phyloP scores from a whole-genome alignment of 2,797 vertebrate genomes.

The Threskiornis aethiopicus region DNA sequence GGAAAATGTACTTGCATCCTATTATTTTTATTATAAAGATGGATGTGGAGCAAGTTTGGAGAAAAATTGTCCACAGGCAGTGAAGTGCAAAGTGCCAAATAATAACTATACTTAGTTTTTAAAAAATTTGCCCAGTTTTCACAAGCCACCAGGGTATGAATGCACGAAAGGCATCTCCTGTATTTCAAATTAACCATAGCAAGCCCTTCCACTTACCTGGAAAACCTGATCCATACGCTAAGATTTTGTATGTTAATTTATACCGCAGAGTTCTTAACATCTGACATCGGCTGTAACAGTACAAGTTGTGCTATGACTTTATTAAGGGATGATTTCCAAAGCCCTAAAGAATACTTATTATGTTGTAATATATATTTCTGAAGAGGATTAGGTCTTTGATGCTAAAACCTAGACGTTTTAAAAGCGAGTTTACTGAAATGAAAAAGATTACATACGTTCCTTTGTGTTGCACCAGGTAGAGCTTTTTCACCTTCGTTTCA shows the following conservation, averaged over 20 bases:
- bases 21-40: background rate
- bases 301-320: slow-evolving; percentile 62
- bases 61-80: background rate
- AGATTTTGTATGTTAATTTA: slow-evolving; percentile 61
- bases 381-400: slow-evolving; percentile 59
- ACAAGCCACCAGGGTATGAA: background rate
- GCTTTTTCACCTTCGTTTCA: slow-evolving; percentile 53
- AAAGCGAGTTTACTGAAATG: slow-evolving; percentile 61
- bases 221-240: background rate
- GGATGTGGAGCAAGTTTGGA: background rate
- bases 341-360: slow-evolving; percentile 61
- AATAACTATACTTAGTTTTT: background rate
- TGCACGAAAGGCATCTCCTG: background rate
- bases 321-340: slow-evolving; percentile 61
- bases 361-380: slow-evolving; percentile 64
- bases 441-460: slow-evolving; percentile 48
- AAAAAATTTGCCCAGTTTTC: background rate
- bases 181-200: slow-evolving; percentile 15
- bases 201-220: slow-evolving; percentile 16
- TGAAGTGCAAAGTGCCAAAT: background rate
- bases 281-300: slow-evolving; percentile 53
- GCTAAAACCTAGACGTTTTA: slow-evolving; percentile 54
- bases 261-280: slow-evolving; percentile 46
- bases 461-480: slow-evolving; percentile 50
- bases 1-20: background rate